phyloP scores from a whole-genome alignment of 1,140 invertebrate species.

The silkworm (Bombyx mori) region DNA sequence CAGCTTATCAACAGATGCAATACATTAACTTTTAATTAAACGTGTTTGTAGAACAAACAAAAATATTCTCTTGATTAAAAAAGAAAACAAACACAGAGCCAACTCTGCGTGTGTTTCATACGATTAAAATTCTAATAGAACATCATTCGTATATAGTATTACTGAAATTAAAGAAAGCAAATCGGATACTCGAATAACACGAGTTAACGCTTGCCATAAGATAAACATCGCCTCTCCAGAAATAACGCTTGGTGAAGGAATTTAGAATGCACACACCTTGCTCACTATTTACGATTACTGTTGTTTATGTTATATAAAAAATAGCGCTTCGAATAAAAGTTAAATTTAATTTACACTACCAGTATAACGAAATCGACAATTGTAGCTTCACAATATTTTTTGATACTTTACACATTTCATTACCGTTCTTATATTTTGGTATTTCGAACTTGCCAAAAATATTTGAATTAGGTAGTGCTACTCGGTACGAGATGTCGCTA shows the following conservation, averaged over 20 bases:
- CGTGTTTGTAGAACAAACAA: too few species aligned
- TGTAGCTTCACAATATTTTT: too few species aligned
- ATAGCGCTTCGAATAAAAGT: too few species aligned
- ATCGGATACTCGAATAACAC: slow-evolving; percentile 50
- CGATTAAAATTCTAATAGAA: slow-evolving; percentile 40
- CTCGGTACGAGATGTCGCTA: slow-evolving; percentile 46
- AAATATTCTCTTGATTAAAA: too few species aligned
- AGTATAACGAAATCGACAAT: too few species aligned
- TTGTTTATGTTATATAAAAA: slow-evolving; percentile 5
- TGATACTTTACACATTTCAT: too few species aligned
- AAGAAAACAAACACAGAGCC: slow-evolving; percentile 7
- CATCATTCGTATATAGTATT: slow-evolving; percentile 43
- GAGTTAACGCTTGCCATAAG: slow-evolving; percentile 34
- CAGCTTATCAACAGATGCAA: too few species aligned
- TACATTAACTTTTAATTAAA: too few species aligned
- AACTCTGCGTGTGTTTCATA: slow-evolving; percentile 15
- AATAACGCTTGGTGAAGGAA: slow-evolving; percentile 49
- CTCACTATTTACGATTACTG: slow-evolving; percentile 19
- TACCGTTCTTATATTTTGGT: too few species aligned
- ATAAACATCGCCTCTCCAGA: slow-evolving; percentile 46
- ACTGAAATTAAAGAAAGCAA: slow-evolving; percentile 54
- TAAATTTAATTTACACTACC: too few species aligned
- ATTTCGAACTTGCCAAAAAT: too few species aligned
- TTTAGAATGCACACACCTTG: slow-evolving; percentile 37
- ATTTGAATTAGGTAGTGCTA: slow-evolving; percentile 18